These are phyloP conservation scores for Pammene aurita DNA, from an alignment of 2,888 invertebrate species.

Conservation along the genomic window DNA sequence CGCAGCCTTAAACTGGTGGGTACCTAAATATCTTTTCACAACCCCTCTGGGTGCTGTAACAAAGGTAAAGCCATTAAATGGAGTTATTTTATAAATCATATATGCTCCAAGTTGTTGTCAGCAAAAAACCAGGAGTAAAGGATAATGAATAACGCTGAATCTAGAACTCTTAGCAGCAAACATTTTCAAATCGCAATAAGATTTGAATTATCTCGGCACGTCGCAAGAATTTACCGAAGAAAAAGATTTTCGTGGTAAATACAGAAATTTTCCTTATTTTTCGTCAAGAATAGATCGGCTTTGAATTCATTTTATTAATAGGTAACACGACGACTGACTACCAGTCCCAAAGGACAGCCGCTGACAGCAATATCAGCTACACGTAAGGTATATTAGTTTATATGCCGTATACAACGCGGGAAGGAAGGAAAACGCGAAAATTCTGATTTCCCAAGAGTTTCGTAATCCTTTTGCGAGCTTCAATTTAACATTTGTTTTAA, in stretches of 20 bases:
- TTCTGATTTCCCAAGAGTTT: slow-evolving; percentile 59
- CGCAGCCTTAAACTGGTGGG: too few species aligned
- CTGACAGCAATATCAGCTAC: slow-evolving; percentile 41
- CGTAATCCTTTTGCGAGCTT: slow-evolving; percentile 55
- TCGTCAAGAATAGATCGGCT: slow-evolving; percentile 45
- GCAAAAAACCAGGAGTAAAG: slow-evolving; percentile 27
- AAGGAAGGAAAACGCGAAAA: slow-evolving; percentile 48
- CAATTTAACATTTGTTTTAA: slow-evolving; percentile 57
- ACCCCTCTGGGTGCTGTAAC: slow-evolving; percentile 16
- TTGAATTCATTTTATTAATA: slow-evolving; percentile 58
- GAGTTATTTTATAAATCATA: slow-evolving; percentile 25
- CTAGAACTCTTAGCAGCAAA: background rate
- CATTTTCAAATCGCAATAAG: slow-evolving; percentile 1
- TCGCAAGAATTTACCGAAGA: slow-evolving; percentile 19
- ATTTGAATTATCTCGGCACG: slow-evolving; percentile 18
- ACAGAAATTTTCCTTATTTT: slow-evolving; percentile 43
- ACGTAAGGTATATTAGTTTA: slow-evolving; percentile 38
- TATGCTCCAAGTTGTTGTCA: slow-evolving; percentile 16
- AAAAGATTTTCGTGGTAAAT: slow-evolving; percentile 14
- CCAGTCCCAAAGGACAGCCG: slow-evolving; percentile 43
- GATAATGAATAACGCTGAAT: slow-evolving; percentile 28
- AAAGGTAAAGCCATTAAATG: slow-evolving; percentile 16
- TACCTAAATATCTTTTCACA: background rate
- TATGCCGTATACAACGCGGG: slow-evolving; percentile 23
- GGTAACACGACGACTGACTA: slow-evolving; percentile 43